Percentiles rank a stretch among this genome's conserved stretches.
Evolutionary conservation across 53 echinoderm and acorn worm genomes (phyloP).

Genomic region (Crossaster papposus): DNA sequence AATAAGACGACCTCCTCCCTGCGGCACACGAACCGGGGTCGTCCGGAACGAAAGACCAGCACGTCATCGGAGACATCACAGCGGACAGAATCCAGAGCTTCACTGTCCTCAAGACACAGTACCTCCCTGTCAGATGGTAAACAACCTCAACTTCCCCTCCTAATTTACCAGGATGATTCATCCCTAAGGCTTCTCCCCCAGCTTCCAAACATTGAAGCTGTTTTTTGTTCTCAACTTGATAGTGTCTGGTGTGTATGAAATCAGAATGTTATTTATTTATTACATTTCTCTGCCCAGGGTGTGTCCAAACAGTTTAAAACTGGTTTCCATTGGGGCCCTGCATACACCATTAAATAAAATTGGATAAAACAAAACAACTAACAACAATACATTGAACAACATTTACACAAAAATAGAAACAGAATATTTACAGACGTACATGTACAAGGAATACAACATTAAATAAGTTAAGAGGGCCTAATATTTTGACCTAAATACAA

Average conservation of each 20-base stretch:
- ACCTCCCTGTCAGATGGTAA: slow-evolving; percentile 84
- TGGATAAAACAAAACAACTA: too few species aligned
- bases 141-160: neutral
- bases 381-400: too few species aligned
- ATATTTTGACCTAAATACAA: too few species aligned
- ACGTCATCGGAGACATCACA: slow-evolving; percentile 78
- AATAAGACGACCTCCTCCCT: slow-evolving; percentile 70
- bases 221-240: neutral
- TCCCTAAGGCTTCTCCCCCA: neutral
- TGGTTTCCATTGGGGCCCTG: too few species aligned
- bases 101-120: slow-evolving; percentile 71
- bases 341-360: too few species aligned
- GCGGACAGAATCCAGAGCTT: slow-evolving; percentile 68
- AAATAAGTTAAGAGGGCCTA: too few species aligned
- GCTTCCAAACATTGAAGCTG: neutral
- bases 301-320: too few species aligned
- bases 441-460: too few species aligned
- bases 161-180: neutral
- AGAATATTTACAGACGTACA: too few species aligned
- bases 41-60: slow-evolving; percentile 78
- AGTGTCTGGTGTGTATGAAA: neutral
- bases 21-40: slow-evolving; percentile 63
- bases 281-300: too few species aligned
- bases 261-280: too few species aligned
- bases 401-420: too few species aligned